A percentile compares a stretch with the other conserved stretches of the same genome.
Evolutionary conservation across 2,888 invertebrate species (phyloP).

Genomic region (Sepiola atlantica): DNA sequence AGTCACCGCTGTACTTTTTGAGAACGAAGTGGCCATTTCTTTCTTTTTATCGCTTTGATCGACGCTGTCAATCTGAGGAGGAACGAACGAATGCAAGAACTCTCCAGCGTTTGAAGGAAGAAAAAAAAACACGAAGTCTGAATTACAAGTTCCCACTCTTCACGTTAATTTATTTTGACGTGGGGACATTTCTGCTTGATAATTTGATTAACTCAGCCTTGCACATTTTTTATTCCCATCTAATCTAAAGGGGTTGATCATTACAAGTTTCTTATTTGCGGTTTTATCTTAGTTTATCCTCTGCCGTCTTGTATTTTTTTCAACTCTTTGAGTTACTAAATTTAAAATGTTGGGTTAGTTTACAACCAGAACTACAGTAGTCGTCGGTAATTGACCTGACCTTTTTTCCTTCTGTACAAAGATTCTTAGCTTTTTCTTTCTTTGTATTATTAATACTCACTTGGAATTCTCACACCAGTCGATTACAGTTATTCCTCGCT

Average conservation of each 20-base stretch:
- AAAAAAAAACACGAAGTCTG: neutral
- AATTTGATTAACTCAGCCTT: neutral
- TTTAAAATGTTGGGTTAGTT: too few relatives aligned
- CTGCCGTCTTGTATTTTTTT: too few relatives aligned
- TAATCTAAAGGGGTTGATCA: neutral
- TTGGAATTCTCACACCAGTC: too few relatives aligned
- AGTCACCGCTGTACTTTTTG: neutral
- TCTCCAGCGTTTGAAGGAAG: neutral
- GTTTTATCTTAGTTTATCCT: too few relatives aligned
- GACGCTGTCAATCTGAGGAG: neutral
- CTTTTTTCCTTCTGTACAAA: too few relatives aligned
- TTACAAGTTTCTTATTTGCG: neutral
- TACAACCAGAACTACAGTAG: too few relatives aligned
- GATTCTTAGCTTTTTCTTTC: too few relatives aligned
- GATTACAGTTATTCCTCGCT: too few relatives aligned
- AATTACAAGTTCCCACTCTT: neutral
- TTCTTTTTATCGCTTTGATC: neutral
- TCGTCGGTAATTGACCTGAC: too few relatives aligned
- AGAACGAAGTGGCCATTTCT: too few relatives aligned
- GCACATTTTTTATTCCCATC: neutral
- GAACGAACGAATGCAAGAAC: neutral
- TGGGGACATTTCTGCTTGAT: neutral
- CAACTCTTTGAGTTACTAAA: too few relatives aligned
- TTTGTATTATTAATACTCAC: too few relatives aligned
- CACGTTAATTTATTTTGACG: conserved; percentile 2